These are phyloP conservation scores for Nasonia oneida DNA, from an alignment of 2,888 invertebrate species.

Conservation along the genomic window DNA sequence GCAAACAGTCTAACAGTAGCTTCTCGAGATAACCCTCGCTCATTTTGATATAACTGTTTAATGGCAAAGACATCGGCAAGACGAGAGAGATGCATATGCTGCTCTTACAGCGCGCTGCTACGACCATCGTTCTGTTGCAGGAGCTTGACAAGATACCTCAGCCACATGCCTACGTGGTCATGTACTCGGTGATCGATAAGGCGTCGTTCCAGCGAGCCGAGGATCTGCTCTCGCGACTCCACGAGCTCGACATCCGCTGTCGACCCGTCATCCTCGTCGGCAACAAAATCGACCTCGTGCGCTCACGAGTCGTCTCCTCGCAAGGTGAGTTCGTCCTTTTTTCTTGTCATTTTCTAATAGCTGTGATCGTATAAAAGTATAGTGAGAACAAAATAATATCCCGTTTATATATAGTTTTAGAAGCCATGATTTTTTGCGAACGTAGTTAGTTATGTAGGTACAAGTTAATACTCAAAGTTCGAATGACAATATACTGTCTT, in stretches of 20 bases:
- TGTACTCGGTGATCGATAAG: conserved; percentile 95
- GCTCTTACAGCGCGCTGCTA: too few species aligned
- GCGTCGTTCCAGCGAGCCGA: conserved; percentile 92
- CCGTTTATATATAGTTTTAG: too few species aligned
- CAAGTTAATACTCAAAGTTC: background rate
- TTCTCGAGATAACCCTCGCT: background rate
- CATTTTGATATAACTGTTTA: background rate
- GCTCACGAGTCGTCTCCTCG: conserved; percentile 92
- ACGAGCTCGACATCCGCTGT: conserved; percentile 88
- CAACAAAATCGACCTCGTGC: conserved; percentile 96
- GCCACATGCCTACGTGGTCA: conserved; percentile 92
- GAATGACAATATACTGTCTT: background rate
- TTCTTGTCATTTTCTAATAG: too few species aligned
- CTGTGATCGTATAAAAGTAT: too few species aligned
- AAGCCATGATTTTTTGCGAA: too few species aligned
- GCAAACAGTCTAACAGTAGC: background rate
- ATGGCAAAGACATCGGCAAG: background rate
- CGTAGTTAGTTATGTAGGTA: too few species aligned
- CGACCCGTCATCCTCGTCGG: conserved; percentile 93
- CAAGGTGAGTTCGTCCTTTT: conserved; percentile 85
- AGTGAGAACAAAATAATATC: too few species aligned
- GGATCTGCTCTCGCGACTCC: conserved; percentile 87
- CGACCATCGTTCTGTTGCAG: conserved; percentile 77
- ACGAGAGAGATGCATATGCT: too few species aligned
- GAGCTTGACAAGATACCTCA: conserved; percentile 86